A percentile compares a stretch with the other conserved stretches of the same genome.
Evolutionary conservation across 92 coral and sea anemone genomes (phyloP).

Genomic region (Epizoanthus scotinus): DNA sequence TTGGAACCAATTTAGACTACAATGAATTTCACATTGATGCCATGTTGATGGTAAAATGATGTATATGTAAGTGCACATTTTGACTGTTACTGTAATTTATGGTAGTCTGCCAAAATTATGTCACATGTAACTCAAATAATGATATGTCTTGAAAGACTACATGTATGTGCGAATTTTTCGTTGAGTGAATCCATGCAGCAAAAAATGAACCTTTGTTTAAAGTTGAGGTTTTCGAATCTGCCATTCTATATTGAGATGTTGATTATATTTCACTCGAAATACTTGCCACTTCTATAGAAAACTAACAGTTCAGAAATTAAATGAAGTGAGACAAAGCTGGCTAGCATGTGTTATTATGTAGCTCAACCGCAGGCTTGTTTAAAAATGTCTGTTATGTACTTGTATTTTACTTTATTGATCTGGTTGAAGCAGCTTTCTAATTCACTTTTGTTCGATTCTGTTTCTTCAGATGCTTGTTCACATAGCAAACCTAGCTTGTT

Average conservation of each 20-base stretch:
- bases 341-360: too few species aligned
- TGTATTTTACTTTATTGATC: too few species aligned
- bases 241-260: not conserved
- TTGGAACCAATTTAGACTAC: not conserved
- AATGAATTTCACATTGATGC: not conserved
- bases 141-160: conserved; percentile 7
- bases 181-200: conserved; percentile 1
- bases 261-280: too few species aligned
- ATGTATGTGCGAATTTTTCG: not conserved
- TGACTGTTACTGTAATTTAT: conserved; percentile 1
- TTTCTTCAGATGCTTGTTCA: too few species aligned
- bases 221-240: not conserved
- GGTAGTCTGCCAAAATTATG: not conserved
- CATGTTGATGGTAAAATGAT: conserved; percentile 9
- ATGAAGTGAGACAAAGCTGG: too few species aligned
- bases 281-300: too few species aligned
- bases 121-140: not conserved
- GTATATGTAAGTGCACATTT: conserved; percentile 1
- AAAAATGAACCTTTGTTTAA: not conserved
- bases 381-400: too few species aligned
- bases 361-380: too few species aligned
- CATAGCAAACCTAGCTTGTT: too few species aligned
- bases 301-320: too few species aligned
- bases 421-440: too few species aligned
- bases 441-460: too few species aligned